Evolutionary conservation across 1,140 invertebrate genomes (phyloP).

Genomic region (Drosophila kepulauana): DNA sequence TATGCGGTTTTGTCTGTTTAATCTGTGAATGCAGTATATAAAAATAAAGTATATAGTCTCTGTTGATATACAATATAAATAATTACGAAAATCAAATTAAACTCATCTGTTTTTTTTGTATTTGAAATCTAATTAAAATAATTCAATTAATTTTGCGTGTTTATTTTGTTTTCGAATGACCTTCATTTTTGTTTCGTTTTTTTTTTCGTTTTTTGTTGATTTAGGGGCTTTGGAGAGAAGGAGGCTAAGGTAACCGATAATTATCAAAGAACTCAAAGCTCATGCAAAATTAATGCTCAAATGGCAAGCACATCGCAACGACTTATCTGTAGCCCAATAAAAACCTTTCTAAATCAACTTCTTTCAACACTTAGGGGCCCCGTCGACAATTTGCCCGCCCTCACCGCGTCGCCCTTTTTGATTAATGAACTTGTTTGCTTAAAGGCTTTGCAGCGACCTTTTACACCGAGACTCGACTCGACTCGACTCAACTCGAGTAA

Average conservation of each 20-base stretch:
- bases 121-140: background rate
- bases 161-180: background rate
- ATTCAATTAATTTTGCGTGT: constrained; percentile 12
- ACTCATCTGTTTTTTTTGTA: background rate
- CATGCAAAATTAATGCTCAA: constrained; percentile 18
- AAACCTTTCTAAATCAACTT: constrained; percentile 5
- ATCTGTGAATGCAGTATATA: background rate
- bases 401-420: constrained; percentile 10
- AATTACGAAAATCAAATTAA: background rate
- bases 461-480: background rate
- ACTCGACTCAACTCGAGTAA: background rate
- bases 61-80: background rate
- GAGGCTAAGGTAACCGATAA: background rate
- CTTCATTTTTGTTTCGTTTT: background rate
- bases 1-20: no score
- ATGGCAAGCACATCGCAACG: constrained; percentile 4
- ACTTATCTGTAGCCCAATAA: constrained; percentile 7
- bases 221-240: background rate
- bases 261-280: background rate
- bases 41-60: background rate
- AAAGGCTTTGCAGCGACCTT: constrained; percentile 8
- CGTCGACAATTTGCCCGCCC: constrained; percentile 11
- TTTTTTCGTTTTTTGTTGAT: background rate
- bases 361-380: constrained; percentile 13
- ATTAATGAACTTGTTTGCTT: constrained; percentile 36